Evolutionary conservation across 2,113 vertebrate species (phyloP).

Genomic region (Felis catus): F.catus_Fca126_mat1.0 CM031419.1:81318501-81319000

Average conservation of each 20-base stretch:
- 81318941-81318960: conserved; percentile 39
- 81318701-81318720: background rate
- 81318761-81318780: background rate
- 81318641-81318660: background rate
- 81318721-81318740: background rate
- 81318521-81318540: background rate
- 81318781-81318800: background rate
- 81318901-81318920: background rate
- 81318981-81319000: background rate
- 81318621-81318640: background rate
- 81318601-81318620: background rate
- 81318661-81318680: background rate
- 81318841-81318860: background rate
- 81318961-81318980: background rate
- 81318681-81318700: background rate
- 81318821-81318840: background rate
- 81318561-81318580: background rate
- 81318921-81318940: background rate
- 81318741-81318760: background rate
- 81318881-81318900: background rate
- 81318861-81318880: background rate
- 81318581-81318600: background rate
- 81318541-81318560: background rate
- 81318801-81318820: background rate
- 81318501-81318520: background rate